Conservation (phyloP, 2,888 invertebrate species). For the Elgonia sp. region DNA sequence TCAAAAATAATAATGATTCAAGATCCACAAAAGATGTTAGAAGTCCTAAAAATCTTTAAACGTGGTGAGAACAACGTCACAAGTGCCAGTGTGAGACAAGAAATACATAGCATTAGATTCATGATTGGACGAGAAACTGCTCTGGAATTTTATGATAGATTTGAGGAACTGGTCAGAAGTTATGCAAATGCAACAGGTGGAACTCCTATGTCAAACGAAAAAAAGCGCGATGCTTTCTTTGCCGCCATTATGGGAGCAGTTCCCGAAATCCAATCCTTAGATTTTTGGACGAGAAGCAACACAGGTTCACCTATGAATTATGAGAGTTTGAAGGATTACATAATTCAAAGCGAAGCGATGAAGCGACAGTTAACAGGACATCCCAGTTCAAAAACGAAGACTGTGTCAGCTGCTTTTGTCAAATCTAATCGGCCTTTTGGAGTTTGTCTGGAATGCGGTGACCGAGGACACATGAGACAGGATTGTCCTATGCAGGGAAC, state of each 20-base stretch:
- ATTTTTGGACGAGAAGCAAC: conserved; percentile 19
- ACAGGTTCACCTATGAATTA: too few species aligned
- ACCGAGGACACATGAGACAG: not conserved
- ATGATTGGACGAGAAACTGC: conserved; percentile 63
- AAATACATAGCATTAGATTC: conserved; percentile 67
- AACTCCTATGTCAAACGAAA: conserved; percentile 65
- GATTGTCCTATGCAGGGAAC: not conserved
- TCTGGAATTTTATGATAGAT: conserved; percentile 69
- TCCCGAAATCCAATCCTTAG: conserved; percentile 66
- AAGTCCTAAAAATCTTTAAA: conserved; percentile 57
- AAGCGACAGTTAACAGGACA: too few species aligned
- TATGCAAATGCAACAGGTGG: conserved; percentile 64
- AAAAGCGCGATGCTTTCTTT: conserved; percentile 74
- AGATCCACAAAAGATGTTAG: conserved; percentile 70
- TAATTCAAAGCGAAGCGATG: too few species aligned
- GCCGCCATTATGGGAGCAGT: conserved; percentile 54
- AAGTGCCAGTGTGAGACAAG: conserved; percentile 64
- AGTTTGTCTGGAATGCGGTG: too few species aligned
- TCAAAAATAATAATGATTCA: conserved; percentile 69
- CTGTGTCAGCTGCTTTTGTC: not conserved
- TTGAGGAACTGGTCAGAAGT: conserved; percentile 71
- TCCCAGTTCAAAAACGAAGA: too few species aligned
- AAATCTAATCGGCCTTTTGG: too few species aligned
- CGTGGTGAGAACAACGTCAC: conserved; percentile 72
- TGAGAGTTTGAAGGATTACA: too few species aligned